Evolutionary conservation across 2,113 vertebrate genomes (phyloP).

Genomic region (Aviceda subcristata): DNA sequence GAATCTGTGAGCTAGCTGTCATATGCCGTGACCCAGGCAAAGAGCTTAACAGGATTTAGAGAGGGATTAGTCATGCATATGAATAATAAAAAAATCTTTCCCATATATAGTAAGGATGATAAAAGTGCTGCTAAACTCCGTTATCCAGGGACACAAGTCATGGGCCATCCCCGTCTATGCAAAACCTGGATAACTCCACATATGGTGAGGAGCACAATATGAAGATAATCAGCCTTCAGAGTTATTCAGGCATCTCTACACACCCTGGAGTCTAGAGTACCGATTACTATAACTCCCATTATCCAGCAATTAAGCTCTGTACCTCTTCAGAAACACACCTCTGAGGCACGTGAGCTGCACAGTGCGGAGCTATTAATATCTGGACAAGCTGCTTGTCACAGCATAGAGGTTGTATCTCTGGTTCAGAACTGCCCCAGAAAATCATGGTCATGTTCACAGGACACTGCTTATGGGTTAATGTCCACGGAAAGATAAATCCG

Average conservation of each 20-base stretch:
- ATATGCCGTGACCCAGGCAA: not conserved
- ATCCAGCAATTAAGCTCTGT: not conserved
- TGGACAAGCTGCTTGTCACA: not conserved
- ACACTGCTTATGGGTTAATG: not conserved
- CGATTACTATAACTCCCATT: not conserved
- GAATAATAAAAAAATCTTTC: not conserved
- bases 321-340: not conserved
- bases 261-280: not conserved
- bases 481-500: not conserved
- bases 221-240: not conserved
- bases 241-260: not conserved
- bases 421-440: not conserved
- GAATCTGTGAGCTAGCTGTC: not conserved
- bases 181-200: not conserved
- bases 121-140: not conserved
- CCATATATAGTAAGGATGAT: not conserved
- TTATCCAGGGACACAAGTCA: rapidly evolving
- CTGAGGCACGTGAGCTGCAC: not conserved
- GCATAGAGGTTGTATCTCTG: not conserved
- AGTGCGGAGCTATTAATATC: not conserved
- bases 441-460: not conserved
- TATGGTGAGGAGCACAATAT: not conserved
- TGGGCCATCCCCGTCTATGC: not conserved
- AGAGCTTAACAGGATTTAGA: constrained; percentile 41
- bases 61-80: constrained; percentile 22